Conservation (phyloP, 2,113 vertebrate species). For the Dromas ardeola region DNA sequence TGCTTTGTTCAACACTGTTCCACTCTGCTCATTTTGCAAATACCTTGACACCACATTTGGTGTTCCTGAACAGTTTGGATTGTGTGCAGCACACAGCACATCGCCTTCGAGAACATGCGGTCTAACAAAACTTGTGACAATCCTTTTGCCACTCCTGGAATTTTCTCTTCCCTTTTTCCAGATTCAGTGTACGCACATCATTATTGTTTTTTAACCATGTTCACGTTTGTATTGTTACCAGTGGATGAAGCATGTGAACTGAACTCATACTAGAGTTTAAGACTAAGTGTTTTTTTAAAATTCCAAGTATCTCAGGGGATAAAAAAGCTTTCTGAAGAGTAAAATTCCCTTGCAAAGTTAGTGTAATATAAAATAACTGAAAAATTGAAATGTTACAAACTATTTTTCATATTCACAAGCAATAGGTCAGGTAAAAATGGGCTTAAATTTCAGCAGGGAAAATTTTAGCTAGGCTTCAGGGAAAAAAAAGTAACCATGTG, state of each 20-base stretch:
- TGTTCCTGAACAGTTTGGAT: not conserved
- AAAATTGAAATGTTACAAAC: not conserved
- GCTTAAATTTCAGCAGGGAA: not conserved
- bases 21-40: not conserved
- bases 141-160: not conserved
- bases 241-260: not conserved
- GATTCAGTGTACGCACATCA: not conserved
- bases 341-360: not conserved
- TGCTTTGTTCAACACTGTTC: not conserved
- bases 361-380: not conserved
- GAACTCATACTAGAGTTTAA: not conserved
- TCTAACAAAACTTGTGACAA: not conserved
- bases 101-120: not conserved
- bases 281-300: not conserved
- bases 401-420: not conserved
- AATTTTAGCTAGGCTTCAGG: not conserved
- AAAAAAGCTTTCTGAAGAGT: not conserved
- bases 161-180: not conserved
- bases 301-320: not conserved
- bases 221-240: not conserved
- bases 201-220: not conserved
- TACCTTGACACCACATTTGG: not conserved
- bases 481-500: not conserved
- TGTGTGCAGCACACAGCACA: not conserved
- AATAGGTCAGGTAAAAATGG: not conserved